Base-by-base conservation (phyloP, 2,113 vertebrate genomes). In the Speoplatyrhinus poulsoni region DNA sequence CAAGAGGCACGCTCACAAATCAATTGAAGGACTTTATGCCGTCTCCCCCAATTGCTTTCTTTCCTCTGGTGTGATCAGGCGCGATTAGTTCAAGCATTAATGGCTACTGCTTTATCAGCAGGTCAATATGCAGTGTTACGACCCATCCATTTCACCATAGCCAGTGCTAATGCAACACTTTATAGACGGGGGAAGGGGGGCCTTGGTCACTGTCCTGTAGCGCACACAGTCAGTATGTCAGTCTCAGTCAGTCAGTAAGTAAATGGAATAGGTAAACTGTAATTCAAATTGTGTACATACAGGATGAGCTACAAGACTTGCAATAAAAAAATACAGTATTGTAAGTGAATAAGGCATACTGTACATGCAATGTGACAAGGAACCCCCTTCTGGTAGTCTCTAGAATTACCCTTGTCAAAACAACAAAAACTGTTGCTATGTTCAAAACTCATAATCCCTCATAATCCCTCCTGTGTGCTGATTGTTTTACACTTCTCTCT, bases 51-150 rank as follows among this genome's bases (percentile, higher is more conserved):
- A 41, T 41, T 41, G 5, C 36, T 64, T 76, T 73, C 65, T 57
- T 76, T 76, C 13, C 78, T 73, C 70, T 65, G 74, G 77, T 77
- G 56, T 76, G 49, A 89, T 87, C 88, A 85, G 67, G 78, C 80
- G 73, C 69, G 76, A 89, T 92, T 88, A 90, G 80, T 83, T 74
- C 49, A 46, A 83, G 80, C 82, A 82, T 80, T 83, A 83, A 87
- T 5, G 62, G 66, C 70, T 79, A 68, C 83, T 89, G 90, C 86
- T 84, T 85, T 73, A 91, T 92, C 87, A 91, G 88, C 90, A 88
- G 83, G 81, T 89, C 89, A 82, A 90, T 90, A 91, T 70, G 62
- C 76, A 88, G 82, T 83, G 69, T 83, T 83, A 81, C 72, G 80
- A 79, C 85, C 68, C 86, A 75, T 84, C 84, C 82, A 76, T 80